Evolutionary conservation across 2,113 vertebrate genomes (phyloP).

Genomic region (Syngnathoides biaculeatus): DNA sequence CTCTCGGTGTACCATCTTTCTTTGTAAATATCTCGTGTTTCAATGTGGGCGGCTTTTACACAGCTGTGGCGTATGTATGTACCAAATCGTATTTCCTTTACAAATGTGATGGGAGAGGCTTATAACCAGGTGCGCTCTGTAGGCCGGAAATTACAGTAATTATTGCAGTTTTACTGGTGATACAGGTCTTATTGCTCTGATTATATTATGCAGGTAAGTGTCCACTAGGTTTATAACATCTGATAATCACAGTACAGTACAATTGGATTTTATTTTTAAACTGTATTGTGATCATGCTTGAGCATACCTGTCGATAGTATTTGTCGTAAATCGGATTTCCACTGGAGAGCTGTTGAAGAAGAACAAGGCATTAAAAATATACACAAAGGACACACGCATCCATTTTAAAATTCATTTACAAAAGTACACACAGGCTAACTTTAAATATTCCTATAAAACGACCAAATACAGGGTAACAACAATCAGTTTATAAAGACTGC

Average conservation of each 20-base stretch:
- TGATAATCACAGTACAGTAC: background rate
- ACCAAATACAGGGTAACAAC: background rate
- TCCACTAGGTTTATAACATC: background rate
- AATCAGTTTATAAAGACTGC: too few relatives aligned
- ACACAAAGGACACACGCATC: background rate
- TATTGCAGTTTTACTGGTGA: background rate
- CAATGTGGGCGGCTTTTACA: too few relatives aligned
- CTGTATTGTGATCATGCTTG: background rate
- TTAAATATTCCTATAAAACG: background rate
- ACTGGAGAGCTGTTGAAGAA: slow-evolving; percentile 84
- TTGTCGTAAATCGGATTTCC: slow-evolving; percentile 97
- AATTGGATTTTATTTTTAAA: background rate
- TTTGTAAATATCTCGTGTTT: too few relatives aligned
- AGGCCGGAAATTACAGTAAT: too few relatives aligned
- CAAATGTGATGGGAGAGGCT: too few relatives aligned
- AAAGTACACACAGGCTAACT: background rate
- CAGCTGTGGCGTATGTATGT: too few relatives aligned
- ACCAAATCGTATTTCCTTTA: too few relatives aligned
- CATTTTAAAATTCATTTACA: background rate
- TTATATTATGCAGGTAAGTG: background rate
- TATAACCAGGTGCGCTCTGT: too few relatives aligned
- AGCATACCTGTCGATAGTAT: slow-evolving; percentile 92
- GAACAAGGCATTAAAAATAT: slow-evolving; percentile 3
- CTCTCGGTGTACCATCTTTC: too few relatives aligned
- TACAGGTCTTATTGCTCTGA: too few relatives aligned